A percentile compares a stretch with the other conserved stretches of the same genome.
These are phyloP conservation scores for Caenorhabditis uteleia DNA, from an alignment of 2,888 invertebrate species.

Conservation along the genomic window DNA sequence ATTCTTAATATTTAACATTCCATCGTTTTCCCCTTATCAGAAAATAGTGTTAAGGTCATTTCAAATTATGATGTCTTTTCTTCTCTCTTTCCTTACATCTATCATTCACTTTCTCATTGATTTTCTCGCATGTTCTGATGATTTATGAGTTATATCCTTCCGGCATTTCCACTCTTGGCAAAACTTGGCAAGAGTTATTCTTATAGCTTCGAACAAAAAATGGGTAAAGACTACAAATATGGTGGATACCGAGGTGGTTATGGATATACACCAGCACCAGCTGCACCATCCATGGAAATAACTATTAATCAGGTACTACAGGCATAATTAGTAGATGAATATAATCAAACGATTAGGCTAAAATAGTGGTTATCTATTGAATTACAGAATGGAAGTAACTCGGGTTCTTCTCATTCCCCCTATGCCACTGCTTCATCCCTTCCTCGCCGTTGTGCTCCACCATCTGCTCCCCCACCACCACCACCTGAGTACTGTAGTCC, in stretches of 20 bases:
- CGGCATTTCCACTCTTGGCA: background rate
- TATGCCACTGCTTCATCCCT: conserved; percentile 16
- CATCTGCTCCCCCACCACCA: conserved; percentile 49
- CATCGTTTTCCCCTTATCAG: no score
- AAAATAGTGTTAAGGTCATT: background rate
- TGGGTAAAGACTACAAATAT: conserved; percentile 53
- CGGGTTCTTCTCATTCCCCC: conserved; percentile 24
- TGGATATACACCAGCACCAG: conserved; percentile 56
- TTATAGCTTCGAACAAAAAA: conserved; percentile 2
- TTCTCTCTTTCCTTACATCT: conserved; percentile 7
- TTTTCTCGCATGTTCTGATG: conserved; percentile 3
- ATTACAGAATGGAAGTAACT: conserved; percentile 19
- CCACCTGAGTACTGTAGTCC: conserved; percentile 44
- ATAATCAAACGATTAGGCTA: no score
- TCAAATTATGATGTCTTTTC: background rate
- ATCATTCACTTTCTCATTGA: background rate
- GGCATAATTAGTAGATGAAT: background rate
- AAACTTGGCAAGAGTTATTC: background rate
- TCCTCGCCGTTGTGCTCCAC: conserved; percentile 26
- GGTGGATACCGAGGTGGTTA: conserved; percentile 49
- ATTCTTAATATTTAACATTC: background rate
- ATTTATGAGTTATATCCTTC: conserved; percentile 7
- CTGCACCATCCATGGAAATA: conserved; percentile 60
- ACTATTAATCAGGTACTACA: conserved; percentile 62
- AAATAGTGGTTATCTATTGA: background rate